Evolutionary conservation across 2,797 vertebrate genomes (phyloP).

Genomic region (Benthosema pterotum): DNA sequence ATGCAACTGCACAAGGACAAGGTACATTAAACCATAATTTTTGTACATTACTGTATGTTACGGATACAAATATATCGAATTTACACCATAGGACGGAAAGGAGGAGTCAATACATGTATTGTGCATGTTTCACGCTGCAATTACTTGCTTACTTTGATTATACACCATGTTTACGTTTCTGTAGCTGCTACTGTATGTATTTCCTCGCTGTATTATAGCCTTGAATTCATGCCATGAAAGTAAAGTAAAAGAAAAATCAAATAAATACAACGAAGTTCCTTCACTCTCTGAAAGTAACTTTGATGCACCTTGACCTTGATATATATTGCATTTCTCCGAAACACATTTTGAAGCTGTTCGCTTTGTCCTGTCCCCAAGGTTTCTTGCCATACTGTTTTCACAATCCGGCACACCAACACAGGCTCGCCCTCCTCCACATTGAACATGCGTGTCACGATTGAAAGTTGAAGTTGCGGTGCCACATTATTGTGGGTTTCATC

Average conservation of each 20-base stretch:
- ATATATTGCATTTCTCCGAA: constrained; percentile 5
- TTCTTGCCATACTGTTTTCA: constrained; percentile 2
- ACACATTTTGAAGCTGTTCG: background rate
- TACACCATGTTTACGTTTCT: constrained; percentile 49
- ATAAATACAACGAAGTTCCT: background rate
- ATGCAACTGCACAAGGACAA: background rate
- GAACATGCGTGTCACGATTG: constrained; percentile 8
- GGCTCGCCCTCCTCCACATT: constrained; percentile 2
- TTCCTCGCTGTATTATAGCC: constrained; percentile 33
- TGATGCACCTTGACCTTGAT: constrained; percentile 11
- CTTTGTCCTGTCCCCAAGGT: background rate
- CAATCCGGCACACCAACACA: background rate
- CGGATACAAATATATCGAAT: constrained; percentile 9
- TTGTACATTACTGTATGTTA: too few species aligned
- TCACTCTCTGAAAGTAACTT: constrained; percentile 10
- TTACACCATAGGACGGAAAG: constrained; percentile 31
- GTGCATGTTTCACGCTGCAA: constrained; percentile 24
- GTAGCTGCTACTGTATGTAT: constrained; percentile 23
- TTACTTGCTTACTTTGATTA: constrained; percentile 22
- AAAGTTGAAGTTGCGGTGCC: background rate
- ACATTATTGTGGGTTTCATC: constrained; percentile 9
- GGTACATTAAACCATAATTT: too few species aligned
- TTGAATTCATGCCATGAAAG: constrained; percentile 46
- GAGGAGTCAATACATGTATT: constrained; percentile 24
- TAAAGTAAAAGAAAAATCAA: constrained; percentile 50